Base-by-base conservation (phyloP, 2,113 vertebrate genomes). In the Phoxinus phoxinus region DNA sequence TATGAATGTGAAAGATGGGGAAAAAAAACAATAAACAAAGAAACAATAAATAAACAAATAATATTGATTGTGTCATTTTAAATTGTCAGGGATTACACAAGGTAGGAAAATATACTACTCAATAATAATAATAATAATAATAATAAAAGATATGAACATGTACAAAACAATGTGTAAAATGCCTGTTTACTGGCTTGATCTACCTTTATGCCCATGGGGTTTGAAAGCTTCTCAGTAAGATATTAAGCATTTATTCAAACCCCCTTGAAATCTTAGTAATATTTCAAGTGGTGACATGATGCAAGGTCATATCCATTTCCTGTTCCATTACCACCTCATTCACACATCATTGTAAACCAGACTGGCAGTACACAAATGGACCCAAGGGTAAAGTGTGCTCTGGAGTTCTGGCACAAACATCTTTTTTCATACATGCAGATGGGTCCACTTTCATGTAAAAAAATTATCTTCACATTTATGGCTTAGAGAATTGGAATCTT, bases 251-350 rank as follows among this genome's bases (percentile, higher is more conserved):
- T 59, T 51, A 41, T 48, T 67, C 37, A 32, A 53, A 73, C n/a
- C 51, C 21, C 35, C 30, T 58, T 32, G 7, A 44, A 71, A 85
- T 59, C 51, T 73, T 21, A 61, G 21, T 48, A 35, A 69, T 59
- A 58, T 21, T 23, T 71, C 30, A 78, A 67, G 13, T 30, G 27
- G 23, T 79, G 76, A 71, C 63, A 73, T 67, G 46, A 19, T 27
- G 41, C 46, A 21, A 72, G 37, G 65, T 27, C 7, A 61, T 35
- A 41, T 23, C 37, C 67, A 74, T 74, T 73, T 84, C 75, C 32
- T 80, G 56, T 72, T 59, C 76, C 63, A 72, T 81, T 69, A 58
- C 12, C 82, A 51, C 56, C 58, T 76, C 35, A 53, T 81, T 74
- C 67, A 84, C 53, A 81, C 81, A 56, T 15, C 81, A 48, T 77